Base-by-base conservation (phyloP, 2,113 vertebrate genomes). In the Muntiacus reevesi region DNA sequence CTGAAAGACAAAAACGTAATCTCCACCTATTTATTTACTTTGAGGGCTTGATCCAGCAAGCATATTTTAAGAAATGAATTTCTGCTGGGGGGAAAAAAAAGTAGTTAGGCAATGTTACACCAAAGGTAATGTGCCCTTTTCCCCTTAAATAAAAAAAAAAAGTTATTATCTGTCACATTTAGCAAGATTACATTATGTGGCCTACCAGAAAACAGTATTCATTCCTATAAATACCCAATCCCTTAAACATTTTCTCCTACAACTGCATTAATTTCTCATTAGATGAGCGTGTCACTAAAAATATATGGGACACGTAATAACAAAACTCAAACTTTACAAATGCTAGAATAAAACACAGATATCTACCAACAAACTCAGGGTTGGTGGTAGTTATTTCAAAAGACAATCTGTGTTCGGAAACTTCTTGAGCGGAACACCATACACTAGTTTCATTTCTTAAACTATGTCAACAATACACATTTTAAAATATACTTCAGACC, bases 1-100 rank as follows among this genome's bases (percentile, higher is more conserved):
- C 27, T 62, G 57, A 88, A 93, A 23, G 33, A 83, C 7, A 15
- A 91, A 57, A 47, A 95, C 7, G 60, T 17, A 84, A 43, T 52
- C 28, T 11, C 15, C n/a, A 57, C 25, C 17, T 89, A 76, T 62
- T 95, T 89, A 76, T 62, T 95, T 94, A 93, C 14, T 82, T 71
- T 33, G n/a, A 88, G 3, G 55, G 36, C 30, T 27, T 47, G 4
- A 50, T 30, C 30, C 78, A 93, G 43, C 6, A 96, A 87, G 30
- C 2, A 87, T 79, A 87, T 79, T 97, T 96, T 94, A 93, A 94
- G 45, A 98, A 94, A 79, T 62, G 10, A 95, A 94, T 89, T 85
- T 82, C 33, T 19, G 10, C 21, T 1, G 67, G 11, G 21, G 64
- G 4, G 0, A 15, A 6, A 33, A 6, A 33, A 45, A 71, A 82